Base-by-base conservation (phyloP, 2,113 vertebrate species). In the Zosterops hypoxanthus region DNA sequence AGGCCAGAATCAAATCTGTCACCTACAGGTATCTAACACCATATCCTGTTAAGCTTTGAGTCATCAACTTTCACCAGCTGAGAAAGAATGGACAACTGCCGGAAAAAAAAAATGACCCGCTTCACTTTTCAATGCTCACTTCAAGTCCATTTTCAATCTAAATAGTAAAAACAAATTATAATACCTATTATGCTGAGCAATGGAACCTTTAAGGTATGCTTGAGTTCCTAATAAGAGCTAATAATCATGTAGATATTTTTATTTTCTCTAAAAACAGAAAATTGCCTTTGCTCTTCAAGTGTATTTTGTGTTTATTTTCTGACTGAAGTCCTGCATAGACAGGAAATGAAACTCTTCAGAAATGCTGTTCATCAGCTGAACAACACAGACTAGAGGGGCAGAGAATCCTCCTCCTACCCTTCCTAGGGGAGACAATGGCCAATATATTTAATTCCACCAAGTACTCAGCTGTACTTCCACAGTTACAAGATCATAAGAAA, bases 1-100 rank as follows among this genome's bases (percentile, higher is more conserved):
- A 68, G 61, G 90, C 94, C 93, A 93, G 92, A 96, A 81, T 97
- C 94, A 91, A 86, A 90, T 86, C 85, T 90, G 82, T 50, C 90
- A 96, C 85, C 94, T 88, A 93, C 94, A 97, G 95, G 94, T 96
- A 97, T 90, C 94, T 84, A 94, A 85, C 64, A 91, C 91, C 64
- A 95, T 86, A 97, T 94, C 95, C 94, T 95, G 92, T 94, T 89
- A 94, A 92, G 92, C 81, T 77, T 89, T 81, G 94, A 97, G 86
- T 97, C 94, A 97, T 95, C 76, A 82, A 68, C 66, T 91, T 79
- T 97, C 84, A 77, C 84, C 84, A 94, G 65, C 93, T 94, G 87
- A 96, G 82, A 84, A 92, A 79, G 75, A 70, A 63, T 96, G 95
- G 95, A 92, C 72, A 91, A 91, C n/a, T 85, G 88, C 88, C 17